phyloP scores from a whole-genome alignment of 2,113 vertebrate species.

The Puntigrus tetrazona region DNA sequence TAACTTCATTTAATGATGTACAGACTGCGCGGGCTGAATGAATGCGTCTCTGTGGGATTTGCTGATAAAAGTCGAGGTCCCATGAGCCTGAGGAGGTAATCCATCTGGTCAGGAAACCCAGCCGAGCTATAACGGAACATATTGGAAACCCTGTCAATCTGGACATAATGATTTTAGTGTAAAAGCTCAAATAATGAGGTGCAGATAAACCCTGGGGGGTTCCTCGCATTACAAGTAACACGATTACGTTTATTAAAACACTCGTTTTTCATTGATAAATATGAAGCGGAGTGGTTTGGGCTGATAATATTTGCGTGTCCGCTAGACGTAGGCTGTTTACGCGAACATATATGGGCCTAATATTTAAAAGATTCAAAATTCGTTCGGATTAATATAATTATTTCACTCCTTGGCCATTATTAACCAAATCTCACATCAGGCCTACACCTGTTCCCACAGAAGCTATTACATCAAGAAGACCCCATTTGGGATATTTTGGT shows the following conservation, averaged over 20 bases:
- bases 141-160: conserved; percentile 54
- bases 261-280: conserved; percentile 12
- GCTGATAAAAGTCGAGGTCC: conserved; percentile 52
- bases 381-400: not conserved
- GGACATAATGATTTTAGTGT: conserved; percentile 61
- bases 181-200: conserved; percentile 59
- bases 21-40: conserved; percentile 44
- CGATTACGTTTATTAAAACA: conserved; percentile 1
- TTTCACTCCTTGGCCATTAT: not conserved
- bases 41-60: conserved; percentile 48
- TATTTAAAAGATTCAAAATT: not conserved
- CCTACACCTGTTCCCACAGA: not conserved
- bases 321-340: not conserved
- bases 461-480: not conserved
- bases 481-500: not conserved
- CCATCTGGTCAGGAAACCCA: conserved; percentile 60
- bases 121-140: conserved; percentile 46
- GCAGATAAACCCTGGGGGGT: not conserved
- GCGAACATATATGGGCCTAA: not conserved
- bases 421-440: not conserved
- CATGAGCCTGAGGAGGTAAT: conserved; percentile 56
- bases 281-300: not conserved
- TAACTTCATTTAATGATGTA: conserved; percentile 32
- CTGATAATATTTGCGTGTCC: not conserved
- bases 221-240: conserved; percentile 8